Base-by-base conservation (phyloP, 2,888 invertebrate genomes). In the Hoplodrina ambigua region DNA sequence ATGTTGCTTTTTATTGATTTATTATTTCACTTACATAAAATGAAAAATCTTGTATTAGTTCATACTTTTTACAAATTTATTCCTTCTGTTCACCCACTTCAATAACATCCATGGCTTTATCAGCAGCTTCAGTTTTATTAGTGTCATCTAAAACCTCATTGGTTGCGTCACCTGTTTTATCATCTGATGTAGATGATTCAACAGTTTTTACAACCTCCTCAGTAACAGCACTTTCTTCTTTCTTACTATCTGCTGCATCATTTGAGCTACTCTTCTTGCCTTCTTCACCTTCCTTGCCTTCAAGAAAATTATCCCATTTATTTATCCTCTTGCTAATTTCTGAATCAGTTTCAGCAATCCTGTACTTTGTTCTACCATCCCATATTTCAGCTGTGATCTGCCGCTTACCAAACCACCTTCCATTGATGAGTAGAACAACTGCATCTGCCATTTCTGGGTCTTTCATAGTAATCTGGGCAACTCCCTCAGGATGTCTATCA, bases 321-420 rank as follows among this genome's bases (percentile, higher is more conserved):
- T 97, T 97, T 68, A 99, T 94, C 74, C 99, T 96, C 75, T 98
- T 97, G 77, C 97, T 97, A 37, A 97, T 97, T 90, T 99, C 98
- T 59, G 98, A 97, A 89, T 98, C 99, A 0, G 99, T 99, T 95
- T 99, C 99, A 65, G 97, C 97, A 86, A 99, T 97, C 91, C 97
- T 98, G 93, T 98, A 99, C 92, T 99, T 99, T 0, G 99, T 98
- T 90, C 98, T 98, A 20, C 99, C 99, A 95, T 99, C 99, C 98
- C 99, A 99, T 78, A 98, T 97, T 89, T 98, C 98, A 5, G 99
- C 99, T 5, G 96, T 97, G 41, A 99, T 96, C 91, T 98, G 97
- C 52, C 98, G 96, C 89, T 99, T 97, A 11, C 98, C 98, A 94
- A 99, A 99, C 97, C 98, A 98, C 52, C 99, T 96, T 1, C 98